Evolutionary conservation across 1,140 invertebrate genomes (phyloP).

Genomic region (Sarcophaga bullata): DNA sequence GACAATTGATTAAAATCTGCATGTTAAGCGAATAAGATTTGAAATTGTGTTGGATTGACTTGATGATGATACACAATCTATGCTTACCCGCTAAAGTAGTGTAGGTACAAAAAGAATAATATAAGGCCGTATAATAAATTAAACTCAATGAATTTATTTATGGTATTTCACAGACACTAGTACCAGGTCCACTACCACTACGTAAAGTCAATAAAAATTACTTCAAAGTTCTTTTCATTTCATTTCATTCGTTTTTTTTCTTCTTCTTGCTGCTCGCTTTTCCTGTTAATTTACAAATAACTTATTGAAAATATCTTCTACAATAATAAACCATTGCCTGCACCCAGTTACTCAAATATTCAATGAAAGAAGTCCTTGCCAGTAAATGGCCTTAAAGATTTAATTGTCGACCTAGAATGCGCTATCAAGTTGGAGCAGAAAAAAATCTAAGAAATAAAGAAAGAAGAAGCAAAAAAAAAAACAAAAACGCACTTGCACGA

Average conservation of each 20-base stretch:
- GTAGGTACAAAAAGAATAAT: background rate
- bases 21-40: no score
- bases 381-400: background rate
- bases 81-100: no score
- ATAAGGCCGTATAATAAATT: background rate
- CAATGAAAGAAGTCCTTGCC: no score
- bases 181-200: background rate
- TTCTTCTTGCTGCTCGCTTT: no score
- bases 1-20: no score
- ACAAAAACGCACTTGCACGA: background rate
- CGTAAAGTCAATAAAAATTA: slow-evolving; percentile 30
- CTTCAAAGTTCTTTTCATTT: no score
- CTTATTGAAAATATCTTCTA: background rate
- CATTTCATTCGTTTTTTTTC: no score
- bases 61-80: no score
- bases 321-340: background rate
- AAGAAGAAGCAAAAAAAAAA: background rate
- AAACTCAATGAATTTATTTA: slow-evolving; percentile 2
- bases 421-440: no score
- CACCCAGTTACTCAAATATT: no score
- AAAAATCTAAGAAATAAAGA: no score
- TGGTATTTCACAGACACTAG: background rate
- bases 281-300: background rate
- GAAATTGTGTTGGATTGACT: no score
- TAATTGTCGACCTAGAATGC: background rate